Conservation (phyloP, 1,140 invertebrate genomes). For the Daktulosphaira vitifoliae region DNA sequence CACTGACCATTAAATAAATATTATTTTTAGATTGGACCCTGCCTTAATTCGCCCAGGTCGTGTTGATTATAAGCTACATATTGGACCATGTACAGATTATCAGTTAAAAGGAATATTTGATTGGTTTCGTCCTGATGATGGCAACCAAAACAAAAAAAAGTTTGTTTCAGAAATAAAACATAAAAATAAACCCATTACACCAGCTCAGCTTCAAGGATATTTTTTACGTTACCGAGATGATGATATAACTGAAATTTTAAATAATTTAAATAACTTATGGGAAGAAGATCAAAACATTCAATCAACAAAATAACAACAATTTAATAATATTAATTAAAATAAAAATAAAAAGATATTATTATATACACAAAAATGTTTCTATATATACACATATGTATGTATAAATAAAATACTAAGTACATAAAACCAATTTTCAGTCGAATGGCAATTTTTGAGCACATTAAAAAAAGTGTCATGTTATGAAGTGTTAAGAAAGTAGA, state of each 20-base stretch:
- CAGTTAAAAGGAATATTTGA: not conserved
- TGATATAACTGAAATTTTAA: not conserved
- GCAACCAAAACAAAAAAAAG: not conserved
- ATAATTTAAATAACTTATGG: conserved; percentile 15
- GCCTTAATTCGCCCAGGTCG: not conserved
- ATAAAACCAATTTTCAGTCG: conserved; percentile 30
- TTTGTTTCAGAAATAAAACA: not conserved
- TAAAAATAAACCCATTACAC: not conserved
- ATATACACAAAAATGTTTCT: conserved; percentile 9
- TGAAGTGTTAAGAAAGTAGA: conserved; percentile 21
- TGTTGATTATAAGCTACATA: conserved; percentile 1
- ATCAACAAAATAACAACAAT: conserved; percentile 25
- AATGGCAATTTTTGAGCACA: conserved; percentile 28
- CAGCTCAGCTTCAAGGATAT: not conserved
- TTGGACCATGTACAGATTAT: not conserved
- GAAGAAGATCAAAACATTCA: conserved; percentile 6
- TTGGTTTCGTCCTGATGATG: not conserved
- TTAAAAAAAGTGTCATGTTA: conserved; percentile 31
- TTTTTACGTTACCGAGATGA: conserved; percentile 14
- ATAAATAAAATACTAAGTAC: conserved; percentile 32
- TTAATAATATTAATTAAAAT: conserved; percentile 27
- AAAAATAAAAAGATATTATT: conserved; percentile 21
- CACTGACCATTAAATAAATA: too few species aligned
- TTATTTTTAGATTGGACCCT: conserved; percentile 2
- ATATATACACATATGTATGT: too few species aligned